Base-by-base conservation (phyloP, 2,113 vertebrate genomes). In the Garra rufa region DNA sequence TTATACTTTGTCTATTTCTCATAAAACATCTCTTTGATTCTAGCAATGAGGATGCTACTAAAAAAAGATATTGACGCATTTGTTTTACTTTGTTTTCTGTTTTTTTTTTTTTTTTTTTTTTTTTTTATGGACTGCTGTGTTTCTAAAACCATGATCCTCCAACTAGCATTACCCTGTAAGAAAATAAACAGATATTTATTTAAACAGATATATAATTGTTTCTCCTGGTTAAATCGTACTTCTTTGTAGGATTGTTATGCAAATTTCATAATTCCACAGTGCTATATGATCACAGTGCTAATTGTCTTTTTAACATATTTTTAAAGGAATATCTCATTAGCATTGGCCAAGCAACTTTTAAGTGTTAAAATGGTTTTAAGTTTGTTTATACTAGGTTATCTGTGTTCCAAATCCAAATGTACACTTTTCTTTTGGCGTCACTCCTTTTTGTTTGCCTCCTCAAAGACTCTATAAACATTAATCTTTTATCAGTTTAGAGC, bases 401-500 rank as follows among this genome's bases (percentile, higher is more conserved):
- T 61, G 57, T 41, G 75, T 61, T 82, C 44, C 78, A 85, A 85
- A 86, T 81, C 43, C 85, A 34, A 57, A 44, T 70, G 61, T 59
- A 73, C 28, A 59, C 63, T 83, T 70, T 86, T 71, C 26, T 71
- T 81, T 79, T 70, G 21, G 43, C 46, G 17, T 34, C 48, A 52
- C 65, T 61, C 24, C 65, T 69, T 82, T 75, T 87, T 86, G 61
- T 86, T 83, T 85, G 48, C 69, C 67, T 85, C 70, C 63, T 85
- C 85, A 88, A 85, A 83, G 82, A 76, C 59, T 76, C 77, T 78
- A 73, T 86, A 65, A 19, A 43, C 85, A 86, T 90, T 83, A 85
- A 87, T 79, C 67, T 84, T 86, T 87, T 76, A 80, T 74, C 50
- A 85, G 71, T 82, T 87, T 78, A 84, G 74, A 86, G 34, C 43